phyloP scores from a whole-genome alignment of 1,140 invertebrate species.

The Sogatella furcifera region DNA sequence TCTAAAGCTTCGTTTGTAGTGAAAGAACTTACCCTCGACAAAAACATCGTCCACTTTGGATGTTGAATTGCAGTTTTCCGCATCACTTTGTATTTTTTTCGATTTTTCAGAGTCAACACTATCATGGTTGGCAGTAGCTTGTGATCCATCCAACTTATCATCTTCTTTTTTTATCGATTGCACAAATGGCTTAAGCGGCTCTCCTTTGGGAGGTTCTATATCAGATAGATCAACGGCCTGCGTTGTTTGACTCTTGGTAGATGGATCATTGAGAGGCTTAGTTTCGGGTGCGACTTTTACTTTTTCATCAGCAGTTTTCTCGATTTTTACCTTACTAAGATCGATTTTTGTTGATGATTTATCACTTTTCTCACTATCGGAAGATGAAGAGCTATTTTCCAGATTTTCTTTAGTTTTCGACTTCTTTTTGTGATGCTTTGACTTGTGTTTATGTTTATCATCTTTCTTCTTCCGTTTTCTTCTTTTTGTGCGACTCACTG shows the following conservation, averaged over 20 bases:
- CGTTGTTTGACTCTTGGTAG: no score
- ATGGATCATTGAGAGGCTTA: not conserved
- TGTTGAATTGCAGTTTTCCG: no score
- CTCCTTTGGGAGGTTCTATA: not conserved
- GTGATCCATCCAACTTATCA: not conserved
- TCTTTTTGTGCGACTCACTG: not conserved
- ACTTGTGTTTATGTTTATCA: conserved; percentile 30
- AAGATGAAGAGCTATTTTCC: conserved; percentile 24
- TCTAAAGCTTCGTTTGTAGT: no score
- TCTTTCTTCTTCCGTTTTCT: conserved; percentile 8
- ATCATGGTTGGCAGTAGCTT: no score
- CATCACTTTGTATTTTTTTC: no score
- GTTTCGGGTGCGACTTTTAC: conserved; percentile 15
- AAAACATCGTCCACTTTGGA: conserved; percentile 17
- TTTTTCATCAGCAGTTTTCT: conserved; percentile 14
- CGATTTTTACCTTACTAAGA: conserved; percentile 6
- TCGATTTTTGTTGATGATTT: conserved; percentile 22
- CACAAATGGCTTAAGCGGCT: not conserved
- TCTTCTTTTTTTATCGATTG: conserved; percentile 4
- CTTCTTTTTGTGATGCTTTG: conserved; percentile 43
- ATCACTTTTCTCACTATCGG: conserved; percentile 34
- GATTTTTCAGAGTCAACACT: no score
- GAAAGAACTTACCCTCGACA: conserved; percentile 13
- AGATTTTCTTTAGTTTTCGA: conserved; percentile 38
- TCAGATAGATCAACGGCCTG: not conserved